These are phyloP conservation scores for Saccostrea echinata DNA, from an alignment of 1,140 invertebrate genomes.

Conservation along the genomic window DNA sequence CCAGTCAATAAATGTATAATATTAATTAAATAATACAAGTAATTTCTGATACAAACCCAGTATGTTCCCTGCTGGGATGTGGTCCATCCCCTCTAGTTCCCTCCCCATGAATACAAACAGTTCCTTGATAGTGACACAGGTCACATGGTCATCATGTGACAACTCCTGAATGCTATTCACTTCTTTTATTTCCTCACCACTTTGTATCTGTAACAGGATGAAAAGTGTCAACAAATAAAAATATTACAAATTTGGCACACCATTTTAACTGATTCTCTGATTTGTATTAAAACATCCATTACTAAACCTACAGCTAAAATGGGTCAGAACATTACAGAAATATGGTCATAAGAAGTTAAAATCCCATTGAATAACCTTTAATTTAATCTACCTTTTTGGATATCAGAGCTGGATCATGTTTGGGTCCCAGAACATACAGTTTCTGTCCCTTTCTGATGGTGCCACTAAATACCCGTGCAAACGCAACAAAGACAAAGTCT, in stretches of 20 bases:
- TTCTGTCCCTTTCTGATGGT: slow-evolving; percentile 88
- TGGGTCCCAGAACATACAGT: slow-evolving; percentile 92
- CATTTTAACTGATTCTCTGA: too few relatives aligned
- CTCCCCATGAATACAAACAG: slow-evolving; percentile 96
- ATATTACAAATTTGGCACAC: background rate
- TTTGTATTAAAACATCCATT: too few relatives aligned
- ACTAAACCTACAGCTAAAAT: too few relatives aligned
- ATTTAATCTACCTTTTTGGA: slow-evolving; percentile 73
- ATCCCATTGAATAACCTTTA: too few relatives aligned
- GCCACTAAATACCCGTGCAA: slow-evolving; percentile 96
- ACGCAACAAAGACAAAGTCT: slow-evolving; percentile 91
- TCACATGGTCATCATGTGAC: slow-evolving; percentile 36
- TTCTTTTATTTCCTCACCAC: slow-evolving; percentile 10
- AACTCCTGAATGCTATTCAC: background rate
- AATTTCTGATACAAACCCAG: slow-evolving; percentile 53
- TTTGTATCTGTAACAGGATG: background rate
- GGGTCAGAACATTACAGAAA: too few relatives aligned
- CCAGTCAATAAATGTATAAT: too few relatives aligned
- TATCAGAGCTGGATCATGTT: slow-evolving; percentile 89
- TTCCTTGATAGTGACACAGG: slow-evolving; percentile 1
- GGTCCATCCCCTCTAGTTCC: slow-evolving; percentile 90
- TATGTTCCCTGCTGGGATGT: slow-evolving; percentile 83
- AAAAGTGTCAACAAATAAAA: background rate
- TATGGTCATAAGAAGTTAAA: too few relatives aligned
- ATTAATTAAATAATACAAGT: too few relatives aligned